These are phyloP conservation scores for Anthonomus grandis DNA, from an alignment of 1,140 invertebrate species.

Conservation along the genomic window DNA sequence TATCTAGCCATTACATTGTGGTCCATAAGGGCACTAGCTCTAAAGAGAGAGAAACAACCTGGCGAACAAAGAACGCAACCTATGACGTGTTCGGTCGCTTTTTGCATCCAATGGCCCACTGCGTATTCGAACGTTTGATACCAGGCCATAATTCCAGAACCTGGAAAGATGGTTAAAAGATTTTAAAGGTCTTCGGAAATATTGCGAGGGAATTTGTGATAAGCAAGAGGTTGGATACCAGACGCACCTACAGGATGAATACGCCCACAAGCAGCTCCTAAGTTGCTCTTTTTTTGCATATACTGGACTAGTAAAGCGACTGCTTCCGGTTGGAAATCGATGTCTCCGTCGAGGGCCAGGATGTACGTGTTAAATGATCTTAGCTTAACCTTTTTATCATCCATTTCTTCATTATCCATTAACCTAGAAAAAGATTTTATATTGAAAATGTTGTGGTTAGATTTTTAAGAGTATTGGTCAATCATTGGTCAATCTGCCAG, in stretches of 20 bases:
- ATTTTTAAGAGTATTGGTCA: too few relatives aligned
- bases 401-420: constrained; percentile 61
- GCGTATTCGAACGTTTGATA: constrained; percentile 94
- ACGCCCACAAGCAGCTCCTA: constrained; percentile 87
- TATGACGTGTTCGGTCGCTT: constrained; percentile 91
- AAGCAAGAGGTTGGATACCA: background rate
- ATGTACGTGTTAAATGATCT: constrained; percentile 87
- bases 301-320: constrained; percentile 82
- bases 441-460: too few relatives aligned
- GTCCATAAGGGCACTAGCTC: constrained; percentile 85
- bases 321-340: constrained; percentile 86
- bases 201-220: too few relatives aligned
- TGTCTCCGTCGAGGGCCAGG: constrained; percentile 89
- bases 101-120: constrained; percentile 92
- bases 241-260: constrained; percentile 85
- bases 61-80: constrained; percentile 86
- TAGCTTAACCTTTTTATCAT: constrained; percentile 60
- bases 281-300: constrained; percentile 85
- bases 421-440: constrained; percentile 1
- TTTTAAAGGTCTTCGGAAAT: background rate
- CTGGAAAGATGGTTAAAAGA: constrained; percentile 41
- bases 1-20: constrained; percentile 88
- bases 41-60: constrained; percentile 88
- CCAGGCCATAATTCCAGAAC: constrained; percentile 85
- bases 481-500: background rate